phyloP scores from a whole-genome alignment of 2,113 vertebrate species.

The Gallinago media region DNA sequence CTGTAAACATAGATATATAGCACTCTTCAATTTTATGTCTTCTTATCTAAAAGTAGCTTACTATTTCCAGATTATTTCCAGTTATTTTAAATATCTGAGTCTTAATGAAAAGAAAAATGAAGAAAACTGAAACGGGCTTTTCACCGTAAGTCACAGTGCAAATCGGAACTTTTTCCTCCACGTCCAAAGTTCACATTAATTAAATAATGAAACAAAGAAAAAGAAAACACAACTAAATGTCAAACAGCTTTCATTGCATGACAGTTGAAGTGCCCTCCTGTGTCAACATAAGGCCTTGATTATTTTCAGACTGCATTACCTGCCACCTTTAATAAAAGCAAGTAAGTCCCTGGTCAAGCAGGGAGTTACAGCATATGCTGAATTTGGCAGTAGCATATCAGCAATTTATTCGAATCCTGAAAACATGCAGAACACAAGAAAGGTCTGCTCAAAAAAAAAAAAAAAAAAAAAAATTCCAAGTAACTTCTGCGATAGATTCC shows the following conservation, averaged over 20 bases:
- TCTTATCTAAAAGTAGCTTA: not conserved
- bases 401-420: not conserved
- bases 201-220: not conserved
- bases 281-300: not conserved
- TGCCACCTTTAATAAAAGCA: not conserved
- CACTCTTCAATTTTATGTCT: not conserved
- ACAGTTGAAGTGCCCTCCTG: not conserved
- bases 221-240: not conserved
- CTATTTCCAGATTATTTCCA: not conserved
- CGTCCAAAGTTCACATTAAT: not conserved
- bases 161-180: not conserved
- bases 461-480: not conserved
- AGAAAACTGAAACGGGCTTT: not conserved
- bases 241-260: not conserved
- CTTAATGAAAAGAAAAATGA: not conserved
- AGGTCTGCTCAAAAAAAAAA: not conserved
- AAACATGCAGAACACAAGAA: not conserved
- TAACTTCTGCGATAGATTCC: not conserved
- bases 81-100: not conserved
- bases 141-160: not conserved
- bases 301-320: not conserved
- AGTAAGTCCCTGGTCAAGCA: not conserved
- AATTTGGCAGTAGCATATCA: not conserved
- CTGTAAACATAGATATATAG: not conserved
- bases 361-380: not conserved